Evolutionary conservation across 2,888 invertebrate genomes (phyloP).

Genomic region (Pollenia griseotomentosa): DNA sequence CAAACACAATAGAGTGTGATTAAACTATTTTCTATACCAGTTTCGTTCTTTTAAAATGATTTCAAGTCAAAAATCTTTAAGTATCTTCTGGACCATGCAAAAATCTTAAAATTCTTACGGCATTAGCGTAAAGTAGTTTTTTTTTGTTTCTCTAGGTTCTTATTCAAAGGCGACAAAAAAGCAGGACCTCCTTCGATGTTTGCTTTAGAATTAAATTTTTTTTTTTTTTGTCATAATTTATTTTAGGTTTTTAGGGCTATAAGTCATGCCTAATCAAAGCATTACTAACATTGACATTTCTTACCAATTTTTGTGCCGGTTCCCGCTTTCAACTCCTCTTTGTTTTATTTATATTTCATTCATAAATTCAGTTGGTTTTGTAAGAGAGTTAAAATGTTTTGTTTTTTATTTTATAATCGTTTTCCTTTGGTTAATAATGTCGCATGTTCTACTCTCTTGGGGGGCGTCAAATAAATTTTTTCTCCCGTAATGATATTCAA

Average conservation of each 20-base stretch:
- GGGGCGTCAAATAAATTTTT: slow-evolving; percentile 2
- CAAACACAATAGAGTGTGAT: slow-evolving; percentile 56
- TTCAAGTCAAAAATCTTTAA: slow-evolving; percentile 18
- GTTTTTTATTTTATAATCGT: slow-evolving; percentile 16
- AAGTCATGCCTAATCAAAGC: slow-evolving; percentile 75
- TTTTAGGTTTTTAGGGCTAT: slow-evolving; percentile 63
- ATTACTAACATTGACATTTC: slow-evolving; percentile 63
- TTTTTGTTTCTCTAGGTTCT: slow-evolving; percentile 33
- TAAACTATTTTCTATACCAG: slow-evolving; percentile 46
- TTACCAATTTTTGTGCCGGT: slow-evolving; percentile 7
- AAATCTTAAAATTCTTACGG: slow-evolving; percentile 50
- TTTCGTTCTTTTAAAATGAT: slow-evolving; percentile 4
- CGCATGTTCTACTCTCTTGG: slow-evolving; percentile 28
- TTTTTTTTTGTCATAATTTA: slow-evolving; percentile 57
- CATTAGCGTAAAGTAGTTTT: slow-evolving; percentile 59
- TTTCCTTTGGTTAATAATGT: slow-evolving; percentile 49
- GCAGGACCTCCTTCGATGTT: slow-evolving; percentile 62
- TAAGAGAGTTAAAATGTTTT: not conserved
- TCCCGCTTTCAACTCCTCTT: slow-evolving; percentile 8
- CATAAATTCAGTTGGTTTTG: slow-evolving; percentile 30
- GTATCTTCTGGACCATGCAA: slow-evolving; percentile 59
- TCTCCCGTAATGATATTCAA: slow-evolving; percentile 55
- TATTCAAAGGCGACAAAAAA: slow-evolving; percentile 44
- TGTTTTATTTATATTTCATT: slow-evolving; percentile 57
- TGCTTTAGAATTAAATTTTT: slow-evolving; percentile 1